Base-by-base conservation (phyloP, 2,797 vertebrate species). In the Circus cinereus region DNA sequence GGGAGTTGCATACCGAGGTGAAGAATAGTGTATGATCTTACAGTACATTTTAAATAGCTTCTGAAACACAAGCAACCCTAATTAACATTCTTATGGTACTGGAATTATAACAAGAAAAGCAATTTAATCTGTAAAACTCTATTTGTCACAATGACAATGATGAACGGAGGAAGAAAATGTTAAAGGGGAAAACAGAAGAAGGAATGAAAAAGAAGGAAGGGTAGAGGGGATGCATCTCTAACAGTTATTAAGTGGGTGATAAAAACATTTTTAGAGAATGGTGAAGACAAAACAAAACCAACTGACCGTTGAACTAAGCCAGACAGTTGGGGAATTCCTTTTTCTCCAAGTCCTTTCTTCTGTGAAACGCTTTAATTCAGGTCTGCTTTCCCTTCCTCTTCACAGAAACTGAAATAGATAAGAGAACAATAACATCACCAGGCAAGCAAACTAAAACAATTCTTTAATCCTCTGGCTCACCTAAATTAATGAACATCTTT, bases 1-100 rank as follows among this genome's bases (percentile, higher is more conserved):
- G 72, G 84, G 78, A 94, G 89, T 34, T 43, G 30, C 81, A 51
- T 40, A 36, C 36, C 0, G 15, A 85, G 89, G 91, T 92, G 91
- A 74, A 63, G 85, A 92, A 88, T 5, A 88, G 77, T n/a, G 57
- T 50, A 21, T 56, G 87, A 89, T 79, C 81, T 76, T 53, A 63
- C n/a, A 88, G 85, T 18, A 88, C 68, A n/a, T 74, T 89, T 91
- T 59, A 91, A 92, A 91, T 21, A 88, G 72, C 82, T 95, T 70
- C 82, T 89, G 91, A 77, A 82, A 85, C 85, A 89, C 9, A 77
- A 92, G 85, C 89, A 89, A 83, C 79, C 65, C 56, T 93, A 92
- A 96, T 95, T 95, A 97, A 95, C 89, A 88, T 91, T 89, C 86
- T 79, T 70, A 65, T 70, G 87, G 85, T 13, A 14, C 87, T 74